A percentile compares a stretch with the other conserved stretches of the same genome.
phyloP scores from a whole-genome alignment of 2,888 invertebrate species.

The Cheilosia vulpina region DNA sequence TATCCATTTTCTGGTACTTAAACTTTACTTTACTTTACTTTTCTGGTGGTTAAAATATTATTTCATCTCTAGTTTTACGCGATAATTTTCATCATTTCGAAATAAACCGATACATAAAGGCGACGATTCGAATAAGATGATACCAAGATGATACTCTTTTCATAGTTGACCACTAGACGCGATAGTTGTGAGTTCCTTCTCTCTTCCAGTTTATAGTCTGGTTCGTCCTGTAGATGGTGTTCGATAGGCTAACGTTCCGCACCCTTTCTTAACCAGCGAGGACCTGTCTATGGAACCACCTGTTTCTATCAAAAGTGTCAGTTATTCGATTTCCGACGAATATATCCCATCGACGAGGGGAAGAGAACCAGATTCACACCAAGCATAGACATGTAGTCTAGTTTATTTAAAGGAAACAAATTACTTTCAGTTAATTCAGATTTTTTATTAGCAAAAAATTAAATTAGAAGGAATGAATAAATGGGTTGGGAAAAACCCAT shows the following conservation, averaged over 20 bases:
- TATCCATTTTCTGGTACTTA: constrained; percentile 6
- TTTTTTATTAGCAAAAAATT: no score
- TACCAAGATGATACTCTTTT: background rate
- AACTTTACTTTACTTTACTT: no score
- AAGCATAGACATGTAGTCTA: constrained; percentile 57
- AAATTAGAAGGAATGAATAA: no score
- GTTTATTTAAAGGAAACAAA: no score
- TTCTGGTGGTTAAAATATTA: no score
- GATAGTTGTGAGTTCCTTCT: background rate
- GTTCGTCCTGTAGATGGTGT: background rate
- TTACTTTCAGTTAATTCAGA: no score
- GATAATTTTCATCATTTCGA: background rate
- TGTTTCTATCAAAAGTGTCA: constrained; percentile 54
- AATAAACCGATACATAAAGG: no score
- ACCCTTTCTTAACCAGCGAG: constrained; percentile 34
- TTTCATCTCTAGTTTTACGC: no score
- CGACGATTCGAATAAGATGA: no score
- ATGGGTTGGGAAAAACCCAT: no score
- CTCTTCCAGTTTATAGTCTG: background rate
- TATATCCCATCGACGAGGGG: constrained; percentile 61
- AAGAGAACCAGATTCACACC: constrained; percentile 77
- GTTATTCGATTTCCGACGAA: constrained; percentile 65
- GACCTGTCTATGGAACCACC: constrained; percentile 70
- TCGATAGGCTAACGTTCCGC: constrained; percentile 7
- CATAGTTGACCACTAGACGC: background rate